Evolutionary conservation across 2,797 vertebrate species (phyloP).

Genomic region (Dermochelys coriacea): DNA sequence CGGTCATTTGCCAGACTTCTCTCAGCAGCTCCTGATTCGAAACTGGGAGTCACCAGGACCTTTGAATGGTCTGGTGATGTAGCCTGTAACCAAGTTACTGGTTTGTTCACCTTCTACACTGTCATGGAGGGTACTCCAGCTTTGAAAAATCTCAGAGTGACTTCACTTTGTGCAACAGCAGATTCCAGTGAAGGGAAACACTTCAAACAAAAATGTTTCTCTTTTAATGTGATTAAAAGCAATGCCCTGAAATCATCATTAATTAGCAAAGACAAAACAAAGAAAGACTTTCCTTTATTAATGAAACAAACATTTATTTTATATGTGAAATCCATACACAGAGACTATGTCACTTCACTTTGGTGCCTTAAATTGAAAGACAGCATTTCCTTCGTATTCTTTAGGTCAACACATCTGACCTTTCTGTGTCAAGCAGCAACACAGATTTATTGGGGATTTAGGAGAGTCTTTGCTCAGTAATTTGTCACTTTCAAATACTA

Average conservation of each 20-base stretch:
- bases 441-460: background rate
- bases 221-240: background rate
- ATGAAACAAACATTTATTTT: background rate
- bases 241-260: background rate
- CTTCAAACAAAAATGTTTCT: background rate
- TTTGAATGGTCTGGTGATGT: background rate
- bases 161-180: background rate
- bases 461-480: background rate
- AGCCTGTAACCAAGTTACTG: accelerated
- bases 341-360: background rate
- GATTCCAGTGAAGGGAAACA: background rate
- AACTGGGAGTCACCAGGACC: background rate
- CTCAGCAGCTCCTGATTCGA: constrained; percentile 33
- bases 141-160: accelerated
- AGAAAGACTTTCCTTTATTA: background rate
- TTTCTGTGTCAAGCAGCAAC: background rate
- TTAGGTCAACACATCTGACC: background rate
- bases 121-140: background rate
- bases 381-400: background rate
- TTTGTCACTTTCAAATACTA: background rate
- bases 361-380: background rate
- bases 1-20: constrained; percentile 4
- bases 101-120: background rate
- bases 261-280: background rate
- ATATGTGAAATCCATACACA: background rate